Conservation (phyloP, 2,113 vertebrate species). For the Psittacus erithacus region DNA sequence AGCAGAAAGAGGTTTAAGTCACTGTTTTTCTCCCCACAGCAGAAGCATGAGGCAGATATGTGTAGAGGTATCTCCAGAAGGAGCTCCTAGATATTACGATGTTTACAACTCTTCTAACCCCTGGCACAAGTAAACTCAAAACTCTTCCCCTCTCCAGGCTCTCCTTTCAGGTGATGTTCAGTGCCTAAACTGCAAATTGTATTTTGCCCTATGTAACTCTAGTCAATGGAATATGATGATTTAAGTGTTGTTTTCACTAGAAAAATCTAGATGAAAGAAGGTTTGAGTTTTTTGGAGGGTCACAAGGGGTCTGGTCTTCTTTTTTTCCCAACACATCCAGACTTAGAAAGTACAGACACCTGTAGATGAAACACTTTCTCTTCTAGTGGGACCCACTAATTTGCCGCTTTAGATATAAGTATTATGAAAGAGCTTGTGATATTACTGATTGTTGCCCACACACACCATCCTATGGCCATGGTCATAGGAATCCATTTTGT, state of each 20-base stretch:
- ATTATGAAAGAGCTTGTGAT: background rate
- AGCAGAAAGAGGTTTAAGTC: background rate
- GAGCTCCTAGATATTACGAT: background rate
- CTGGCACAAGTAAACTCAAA: background rate
- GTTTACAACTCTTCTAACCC: background rate
- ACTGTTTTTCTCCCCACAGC: background rate
- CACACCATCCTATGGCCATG: fast-evolving
- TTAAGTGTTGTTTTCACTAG: background rate
- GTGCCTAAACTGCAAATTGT: background rate
- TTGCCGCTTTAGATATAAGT: background rate
- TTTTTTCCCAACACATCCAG: background rate
- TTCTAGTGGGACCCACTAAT: background rate
- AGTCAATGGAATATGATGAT: background rate
- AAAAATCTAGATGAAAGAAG: background rate
- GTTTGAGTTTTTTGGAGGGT: background rate
- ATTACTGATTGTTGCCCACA: background rate
- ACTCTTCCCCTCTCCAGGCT: background rate
- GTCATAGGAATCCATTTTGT: background rate
- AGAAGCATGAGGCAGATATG: background rate
- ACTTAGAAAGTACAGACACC: background rate
- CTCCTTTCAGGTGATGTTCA: background rate
- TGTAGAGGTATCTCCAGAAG: background rate
- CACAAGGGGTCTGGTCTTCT: background rate
- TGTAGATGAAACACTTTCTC: background rate
- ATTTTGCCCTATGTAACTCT: background rate